Percentiles rank a stretch among this genome's conserved stretches.
phyloP scores from a whole-genome alignment of 2,113 vertebrate genomes.

The Anoplopoma fimbria region DNA sequence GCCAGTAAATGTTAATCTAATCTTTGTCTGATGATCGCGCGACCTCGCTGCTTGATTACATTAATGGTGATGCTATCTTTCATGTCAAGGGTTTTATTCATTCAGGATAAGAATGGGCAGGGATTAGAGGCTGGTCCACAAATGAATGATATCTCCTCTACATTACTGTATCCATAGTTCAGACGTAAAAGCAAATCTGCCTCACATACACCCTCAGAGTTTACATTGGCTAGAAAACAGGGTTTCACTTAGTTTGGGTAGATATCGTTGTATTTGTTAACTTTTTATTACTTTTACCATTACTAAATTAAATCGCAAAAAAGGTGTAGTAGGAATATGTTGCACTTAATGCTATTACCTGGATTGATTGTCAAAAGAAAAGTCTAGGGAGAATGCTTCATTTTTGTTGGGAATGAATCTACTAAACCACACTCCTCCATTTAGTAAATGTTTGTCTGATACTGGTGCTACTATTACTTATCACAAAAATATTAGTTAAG shows the following conservation, averaged over 20 bases:
- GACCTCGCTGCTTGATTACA: background rate
- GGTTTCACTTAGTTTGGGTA: constrained; percentile 5
- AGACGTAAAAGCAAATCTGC: constrained; percentile 6
- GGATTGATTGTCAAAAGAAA: constrained; percentile 1
- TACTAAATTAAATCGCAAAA: background rate
- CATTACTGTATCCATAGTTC: constrained; percentile 18
- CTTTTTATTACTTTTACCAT: constrained; percentile 9
- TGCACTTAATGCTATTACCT: background rate
- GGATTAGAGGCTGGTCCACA: constrained; percentile 34
- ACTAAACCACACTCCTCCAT: background rate
- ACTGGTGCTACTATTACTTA: background rate
- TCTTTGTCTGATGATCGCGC: background rate
- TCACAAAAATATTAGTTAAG: background rate
- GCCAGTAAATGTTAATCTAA: background rate
- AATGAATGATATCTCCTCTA: constrained; percentile 36
- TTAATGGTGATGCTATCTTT: constrained; percentile 7
- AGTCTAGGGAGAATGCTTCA: background rate
- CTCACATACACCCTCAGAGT: constrained; percentile 12
- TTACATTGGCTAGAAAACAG: constrained; percentile 23
- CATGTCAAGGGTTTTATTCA: constrained; percentile 40
- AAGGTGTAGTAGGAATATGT: background rate
- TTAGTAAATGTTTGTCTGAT: background rate
- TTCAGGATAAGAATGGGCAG: constrained; percentile 36
- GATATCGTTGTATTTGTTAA: background rate
- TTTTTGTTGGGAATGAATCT: background rate